Conservation (phyloP, 2,113 vertebrate species). For the Phoxinus phoxinus region DNA sequence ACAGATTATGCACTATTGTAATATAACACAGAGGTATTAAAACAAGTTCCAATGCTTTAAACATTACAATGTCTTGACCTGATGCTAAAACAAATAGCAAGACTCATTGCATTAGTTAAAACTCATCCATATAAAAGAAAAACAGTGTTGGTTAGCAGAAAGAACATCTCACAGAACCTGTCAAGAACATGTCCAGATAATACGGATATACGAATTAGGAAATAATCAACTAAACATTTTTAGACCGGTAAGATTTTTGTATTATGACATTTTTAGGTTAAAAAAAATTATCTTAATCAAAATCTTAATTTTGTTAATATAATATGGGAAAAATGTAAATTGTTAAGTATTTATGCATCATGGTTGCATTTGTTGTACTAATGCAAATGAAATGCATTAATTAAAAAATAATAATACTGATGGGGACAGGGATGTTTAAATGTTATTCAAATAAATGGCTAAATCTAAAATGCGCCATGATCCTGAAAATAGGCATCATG, state of each 20-base stretch:
- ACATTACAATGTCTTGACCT: too few relatives aligned
- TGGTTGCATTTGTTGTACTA: neutral
- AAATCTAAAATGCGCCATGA: neutral
- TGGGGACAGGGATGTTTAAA: neutral
- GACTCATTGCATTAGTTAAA: too few relatives aligned
- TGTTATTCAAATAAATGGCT: neutral
- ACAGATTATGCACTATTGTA: neutral
- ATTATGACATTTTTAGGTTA: too few relatives aligned
- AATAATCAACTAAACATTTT: neutral
- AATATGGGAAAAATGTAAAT: neutral
- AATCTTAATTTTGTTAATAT: neutral
- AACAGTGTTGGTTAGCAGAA: too few relatives aligned
- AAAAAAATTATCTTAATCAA: too few relatives aligned
- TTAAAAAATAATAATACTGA: neutral
- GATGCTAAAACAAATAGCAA: too few relatives aligned
- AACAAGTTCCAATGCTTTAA: too few relatives aligned
- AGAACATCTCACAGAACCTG: neutral
- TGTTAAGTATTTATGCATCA: neutral
- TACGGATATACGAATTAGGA: neutral
- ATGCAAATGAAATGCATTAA: neutral
- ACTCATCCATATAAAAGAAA: too few relatives aligned
- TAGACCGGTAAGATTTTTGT: too few relatives aligned
- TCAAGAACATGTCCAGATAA: neutral
- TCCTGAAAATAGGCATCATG: neutral
- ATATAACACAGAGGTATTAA: too few relatives aligned